Conservation (phyloP, 2,888 invertebrate genomes). For the Mimas tiliae region DNA sequence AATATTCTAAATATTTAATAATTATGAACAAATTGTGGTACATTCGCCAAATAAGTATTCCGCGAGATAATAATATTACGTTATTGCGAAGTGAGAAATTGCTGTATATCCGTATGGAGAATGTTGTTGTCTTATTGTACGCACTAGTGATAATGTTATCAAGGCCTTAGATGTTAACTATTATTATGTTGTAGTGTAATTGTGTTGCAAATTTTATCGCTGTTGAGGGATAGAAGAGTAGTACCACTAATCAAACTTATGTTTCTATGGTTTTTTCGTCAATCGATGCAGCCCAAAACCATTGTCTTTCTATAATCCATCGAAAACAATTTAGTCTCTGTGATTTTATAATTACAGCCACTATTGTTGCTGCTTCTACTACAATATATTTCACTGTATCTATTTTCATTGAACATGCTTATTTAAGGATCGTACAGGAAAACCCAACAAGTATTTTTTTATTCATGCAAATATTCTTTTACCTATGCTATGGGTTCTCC, state of each 20-base stretch:
- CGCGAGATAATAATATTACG: neutral
- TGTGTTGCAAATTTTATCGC: slow-evolving; percentile 66
- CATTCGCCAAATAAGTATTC: slow-evolving; percentile 21
- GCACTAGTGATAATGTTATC: slow-evolving; percentile 47
- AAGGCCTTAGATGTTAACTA: slow-evolving; percentile 73
- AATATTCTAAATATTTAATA: neutral
- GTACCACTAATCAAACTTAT: neutral
- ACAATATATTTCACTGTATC: too few species aligned
- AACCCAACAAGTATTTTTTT: too few species aligned
- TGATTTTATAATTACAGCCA: too few species aligned
- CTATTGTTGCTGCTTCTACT: too few species aligned
- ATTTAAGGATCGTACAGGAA: too few species aligned
- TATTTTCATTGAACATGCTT: too few species aligned
- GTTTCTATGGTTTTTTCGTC: slow-evolving; percentile 28
- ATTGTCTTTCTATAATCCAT: neutral
- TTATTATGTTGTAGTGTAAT: slow-evolving; percentile 61
- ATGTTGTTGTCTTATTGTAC: slow-evolving; percentile 34
- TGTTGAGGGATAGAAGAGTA: slow-evolving; percentile 49
- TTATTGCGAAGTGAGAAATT: neutral
- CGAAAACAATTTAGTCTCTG: too few species aligned
- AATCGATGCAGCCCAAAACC: neutral
- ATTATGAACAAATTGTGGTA: slow-evolving; percentile 19
- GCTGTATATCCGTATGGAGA: slow-evolving; percentile 15
- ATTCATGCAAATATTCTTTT: too few species aligned
- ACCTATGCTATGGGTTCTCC: too few species aligned